These are phyloP conservation scores for Rotaria magnacalcarata DNA, from an alignment of 2,888 invertebrate species.

Conservation along the genomic window DNA sequence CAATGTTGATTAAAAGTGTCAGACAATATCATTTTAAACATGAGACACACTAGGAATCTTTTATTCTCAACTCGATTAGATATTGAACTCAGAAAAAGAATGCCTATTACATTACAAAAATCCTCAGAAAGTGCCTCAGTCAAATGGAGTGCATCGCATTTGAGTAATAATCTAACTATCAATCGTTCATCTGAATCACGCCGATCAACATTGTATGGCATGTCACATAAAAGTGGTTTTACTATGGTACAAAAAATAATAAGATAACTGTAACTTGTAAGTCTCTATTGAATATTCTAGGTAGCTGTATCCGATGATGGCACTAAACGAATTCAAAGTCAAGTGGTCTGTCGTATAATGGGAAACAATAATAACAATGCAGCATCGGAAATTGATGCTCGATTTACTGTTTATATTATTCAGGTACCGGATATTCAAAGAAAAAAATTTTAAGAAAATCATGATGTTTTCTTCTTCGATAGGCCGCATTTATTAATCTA, in stretches of 20 bases:
- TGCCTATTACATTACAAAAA: neutral
- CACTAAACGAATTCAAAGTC: neutral
- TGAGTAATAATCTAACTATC: neutral
- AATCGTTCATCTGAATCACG: neutral
- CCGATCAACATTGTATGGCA: neutral
- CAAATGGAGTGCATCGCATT: neutral
- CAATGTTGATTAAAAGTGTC: too few relatives aligned
- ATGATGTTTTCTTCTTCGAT: neutral
- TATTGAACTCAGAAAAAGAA: neutral
- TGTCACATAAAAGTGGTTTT: conserved; percentile 15
- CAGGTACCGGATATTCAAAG: neutral
- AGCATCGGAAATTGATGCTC: neutral
- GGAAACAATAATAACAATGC: neutral
- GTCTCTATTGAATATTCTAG: neutral
- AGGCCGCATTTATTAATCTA: neutral
- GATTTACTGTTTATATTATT: neutral
- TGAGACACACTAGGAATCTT: too few relatives aligned
- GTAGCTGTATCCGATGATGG: neutral
- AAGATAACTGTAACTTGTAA: too few relatives aligned
- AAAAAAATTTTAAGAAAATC: too few relatives aligned
- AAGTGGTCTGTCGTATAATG: neutral
- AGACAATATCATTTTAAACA: too few relatives aligned
- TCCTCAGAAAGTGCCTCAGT: neutral
- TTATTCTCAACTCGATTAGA: neutral
- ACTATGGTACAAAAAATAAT: neutral